These are phyloP conservation scores for Eumeta japonica DNA, from an alignment of 1,140 invertebrate species.

Conservation along the genomic window DNA sequence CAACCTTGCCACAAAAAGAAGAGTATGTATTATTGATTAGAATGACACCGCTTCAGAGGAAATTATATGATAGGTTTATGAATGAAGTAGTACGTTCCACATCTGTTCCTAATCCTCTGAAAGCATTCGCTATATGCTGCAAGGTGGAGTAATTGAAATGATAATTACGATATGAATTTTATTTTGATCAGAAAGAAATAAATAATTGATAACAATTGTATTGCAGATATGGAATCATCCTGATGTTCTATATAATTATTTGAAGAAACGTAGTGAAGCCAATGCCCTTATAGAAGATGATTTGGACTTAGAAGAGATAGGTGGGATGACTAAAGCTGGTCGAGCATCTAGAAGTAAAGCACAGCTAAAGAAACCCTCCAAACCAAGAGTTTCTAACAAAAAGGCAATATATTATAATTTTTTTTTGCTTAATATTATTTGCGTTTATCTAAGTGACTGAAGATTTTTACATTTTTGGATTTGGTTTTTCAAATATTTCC, in stretches of 20 bases:
- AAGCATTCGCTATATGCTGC: conserved; percentile 97
- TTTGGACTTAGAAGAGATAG: conserved; percentile 73
- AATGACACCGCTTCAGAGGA: conserved; percentile 84
- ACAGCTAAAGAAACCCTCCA: conserved; percentile 11
- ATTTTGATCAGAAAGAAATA: not conserved
- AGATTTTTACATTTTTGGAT: no score
- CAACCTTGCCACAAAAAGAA: conserved; percentile 83
- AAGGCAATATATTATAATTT: conserved; percentile 8
- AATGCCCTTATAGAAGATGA: conserved; percentile 86
- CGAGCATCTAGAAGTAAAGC: conserved; percentile 27
- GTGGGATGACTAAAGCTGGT: conserved; percentile 46
- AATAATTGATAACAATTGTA: not conserved
- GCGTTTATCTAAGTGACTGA: no score
- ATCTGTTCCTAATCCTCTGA: conserved; percentile 91
- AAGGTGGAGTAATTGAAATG: conserved; percentile 69
- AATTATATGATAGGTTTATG: conserved; percentile 88
- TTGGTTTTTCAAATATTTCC: no score
- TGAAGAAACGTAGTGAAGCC: conserved; percentile 77
- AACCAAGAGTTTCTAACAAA: conserved; percentile 2
- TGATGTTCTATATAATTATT: conserved; percentile 90
- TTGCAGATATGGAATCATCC: conserved; percentile 97
- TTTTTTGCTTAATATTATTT: no score
- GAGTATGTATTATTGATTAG: conserved; percentile 88
- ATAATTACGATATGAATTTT: not conserved
- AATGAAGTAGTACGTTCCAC: conserved; percentile 84